Percentiles rank a stretch among this genome's conserved stretches.
phyloP scores from a whole-genome alignment of 2,113 vertebrate species.

The Machaerirhynchus nigripectus region DNA sequence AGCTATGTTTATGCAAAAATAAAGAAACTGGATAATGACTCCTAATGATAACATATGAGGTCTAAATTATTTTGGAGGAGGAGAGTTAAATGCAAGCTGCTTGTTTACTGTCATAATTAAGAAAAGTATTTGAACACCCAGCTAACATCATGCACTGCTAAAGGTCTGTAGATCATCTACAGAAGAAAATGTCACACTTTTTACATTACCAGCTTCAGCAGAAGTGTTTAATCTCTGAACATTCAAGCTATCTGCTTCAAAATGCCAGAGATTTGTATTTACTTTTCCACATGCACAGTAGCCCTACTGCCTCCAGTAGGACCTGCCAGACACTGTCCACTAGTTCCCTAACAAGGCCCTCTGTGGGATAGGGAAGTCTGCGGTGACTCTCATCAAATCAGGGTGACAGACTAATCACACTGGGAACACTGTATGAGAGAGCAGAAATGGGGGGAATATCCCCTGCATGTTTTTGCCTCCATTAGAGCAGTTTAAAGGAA shows the following conservation, averaged over 20 bases:
- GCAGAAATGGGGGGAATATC: not conserved
- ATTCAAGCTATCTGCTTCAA: not conserved
- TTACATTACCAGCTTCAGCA: not conserved
- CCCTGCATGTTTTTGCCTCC: slow-evolving; percentile 47
- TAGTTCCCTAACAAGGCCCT: not conserved
- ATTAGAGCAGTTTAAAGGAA: slow-evolving; percentile 63
- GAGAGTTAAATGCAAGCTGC: not conserved
- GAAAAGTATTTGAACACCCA: not conserved
- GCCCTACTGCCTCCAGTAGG: not conserved
- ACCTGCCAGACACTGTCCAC: not conserved
- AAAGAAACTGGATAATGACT: not conserved
- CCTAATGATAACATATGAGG: not conserved
- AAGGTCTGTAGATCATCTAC: not conserved
- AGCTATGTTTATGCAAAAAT: not conserved
- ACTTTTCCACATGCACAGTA: not conserved
- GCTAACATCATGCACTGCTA: not conserved
- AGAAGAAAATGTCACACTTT: not conserved
- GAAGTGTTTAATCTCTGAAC: slow-evolving; percentile 3
- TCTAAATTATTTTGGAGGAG: not conserved
- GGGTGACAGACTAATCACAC: slow-evolving; percentile 43
- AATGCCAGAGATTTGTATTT: not conserved
- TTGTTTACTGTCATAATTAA: not conserved
- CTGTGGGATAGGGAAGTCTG: not conserved
- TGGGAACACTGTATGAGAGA: not conserved
- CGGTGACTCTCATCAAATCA: not conserved